phyloP scores from a whole-genome alignment of 2,113 vertebrate species.

The Oncorhynchus keta region DNA sequence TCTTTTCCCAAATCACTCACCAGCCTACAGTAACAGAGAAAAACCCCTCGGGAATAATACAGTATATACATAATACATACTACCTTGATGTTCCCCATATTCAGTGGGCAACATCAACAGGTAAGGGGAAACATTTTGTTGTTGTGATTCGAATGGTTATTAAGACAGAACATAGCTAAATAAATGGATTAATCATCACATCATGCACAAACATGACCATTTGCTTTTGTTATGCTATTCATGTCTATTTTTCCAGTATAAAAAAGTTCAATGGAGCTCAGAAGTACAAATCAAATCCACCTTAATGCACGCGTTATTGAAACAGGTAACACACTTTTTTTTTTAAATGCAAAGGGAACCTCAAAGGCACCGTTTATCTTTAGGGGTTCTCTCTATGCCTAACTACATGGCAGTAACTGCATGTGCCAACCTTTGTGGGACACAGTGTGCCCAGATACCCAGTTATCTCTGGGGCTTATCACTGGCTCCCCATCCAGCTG shows the following conservation, averaged over 20 bases:
- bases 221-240: too few species aligned
- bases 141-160: not conserved
- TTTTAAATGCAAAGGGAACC: not conserved
- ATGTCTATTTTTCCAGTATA: too few species aligned
- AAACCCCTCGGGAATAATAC: not conserved
- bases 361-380: not conserved
- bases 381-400: not conserved
- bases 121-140: not conserved
- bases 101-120: not conserved
- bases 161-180: not conserved
- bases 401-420: not conserved
- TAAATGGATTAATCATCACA: not conserved
- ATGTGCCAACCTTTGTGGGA: conserved; percentile 14
- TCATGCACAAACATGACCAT: not conserved
- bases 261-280: too few species aligned
- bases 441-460: conserved; percentile 19
- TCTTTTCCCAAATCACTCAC: not conserved
- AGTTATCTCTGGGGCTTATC: conserved; percentile 15
- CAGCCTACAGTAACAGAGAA: not conserved
- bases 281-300: too few species aligned
- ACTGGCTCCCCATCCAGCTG: conserved; percentile 3
- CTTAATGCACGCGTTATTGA: too few species aligned
- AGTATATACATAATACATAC: not conserved
- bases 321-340: too few species aligned
- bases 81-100: not conserved